Conservation (phyloP, 2,797 vertebrate genomes). For the Lemur catta region DNA sequence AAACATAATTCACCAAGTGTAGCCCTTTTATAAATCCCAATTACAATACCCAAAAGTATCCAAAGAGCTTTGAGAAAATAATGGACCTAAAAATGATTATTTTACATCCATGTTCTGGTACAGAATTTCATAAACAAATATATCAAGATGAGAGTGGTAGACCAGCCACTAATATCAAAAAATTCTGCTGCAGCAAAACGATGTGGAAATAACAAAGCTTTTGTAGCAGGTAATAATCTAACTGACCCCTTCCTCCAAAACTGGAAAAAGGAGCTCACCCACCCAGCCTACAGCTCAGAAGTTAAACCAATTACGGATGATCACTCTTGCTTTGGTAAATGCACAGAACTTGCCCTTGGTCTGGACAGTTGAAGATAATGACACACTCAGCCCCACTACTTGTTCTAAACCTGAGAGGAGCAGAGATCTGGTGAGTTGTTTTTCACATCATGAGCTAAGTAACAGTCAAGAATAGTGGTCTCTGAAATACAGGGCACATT, state of each 20-base stretch:
- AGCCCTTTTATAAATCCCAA: background rate
- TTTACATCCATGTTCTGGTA: background rate
- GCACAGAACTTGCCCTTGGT: conserved; percentile 44
- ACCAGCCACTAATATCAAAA: background rate
- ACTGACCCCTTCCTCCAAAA: conserved; percentile 60
- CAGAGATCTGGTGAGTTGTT: conserved; percentile 56
- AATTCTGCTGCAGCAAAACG: background rate
- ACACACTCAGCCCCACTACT: background rate
- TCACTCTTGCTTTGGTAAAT: conserved; percentile 61
- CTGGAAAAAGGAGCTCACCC: conserved; percentile 61
- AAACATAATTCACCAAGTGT: background rate
- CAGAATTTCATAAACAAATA: background rate
- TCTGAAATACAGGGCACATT: background rate
- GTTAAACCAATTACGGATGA: conserved; percentile 50
- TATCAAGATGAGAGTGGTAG: background rate
- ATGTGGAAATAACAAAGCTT: background rate
- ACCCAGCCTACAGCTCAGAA: conserved; percentile 68
- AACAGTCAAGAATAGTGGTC: background rate
- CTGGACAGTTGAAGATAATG: background rate
- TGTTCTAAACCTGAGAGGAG: conserved; percentile 37
- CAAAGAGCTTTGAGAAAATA: conserved; percentile 23
- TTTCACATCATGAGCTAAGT: background rate
- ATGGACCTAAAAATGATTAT: background rate
- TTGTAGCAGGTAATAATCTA: conserved; percentile 1
- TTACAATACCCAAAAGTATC: background rate